These are phyloP conservation scores for Cyanoramphus novaezelandiae DNA, from an alignment of 2,113 vertebrate species.

Conservation along the genomic window DNA sequence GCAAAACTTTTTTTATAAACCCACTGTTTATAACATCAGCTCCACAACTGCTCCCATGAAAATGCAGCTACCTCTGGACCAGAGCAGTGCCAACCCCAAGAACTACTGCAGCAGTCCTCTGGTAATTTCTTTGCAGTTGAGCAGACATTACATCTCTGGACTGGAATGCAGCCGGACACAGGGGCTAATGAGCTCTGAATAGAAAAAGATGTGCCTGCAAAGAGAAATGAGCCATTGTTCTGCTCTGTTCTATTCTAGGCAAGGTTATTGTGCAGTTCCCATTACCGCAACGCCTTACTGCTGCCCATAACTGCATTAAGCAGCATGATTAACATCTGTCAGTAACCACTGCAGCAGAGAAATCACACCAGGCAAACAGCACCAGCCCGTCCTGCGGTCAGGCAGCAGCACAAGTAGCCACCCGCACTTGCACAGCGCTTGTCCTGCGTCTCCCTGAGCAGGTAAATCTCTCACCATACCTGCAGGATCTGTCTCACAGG, in stretches of 20 bases:
- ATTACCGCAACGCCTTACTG: not conserved
- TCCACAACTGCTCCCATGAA: not conserved
- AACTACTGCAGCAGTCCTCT: not conserved
- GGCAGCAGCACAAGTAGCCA: not conserved
- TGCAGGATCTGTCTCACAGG: not conserved
- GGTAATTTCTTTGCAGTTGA: not conserved
- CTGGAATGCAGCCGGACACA: not conserved
- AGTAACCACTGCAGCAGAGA: not conserved
- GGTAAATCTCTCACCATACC: not conserved
- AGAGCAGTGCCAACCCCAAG: not conserved
- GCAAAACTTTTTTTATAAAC: not conserved
- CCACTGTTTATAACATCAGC: not conserved
- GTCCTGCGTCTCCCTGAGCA: not conserved
- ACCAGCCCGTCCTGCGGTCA: not conserved
- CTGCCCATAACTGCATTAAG: not conserved
- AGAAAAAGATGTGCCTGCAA: slow-evolving; percentile 39
- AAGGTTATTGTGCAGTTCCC: not conserved
- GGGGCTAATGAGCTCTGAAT: slow-evolving; percentile 4
- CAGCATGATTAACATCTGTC: not conserved
- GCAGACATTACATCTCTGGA: not conserved
- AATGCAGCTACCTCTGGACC: not conserved
- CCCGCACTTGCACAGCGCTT: not conserved
- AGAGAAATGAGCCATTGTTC: slow-evolving; percentile 19
- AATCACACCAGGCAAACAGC: not conserved
- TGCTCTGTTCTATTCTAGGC: slow-evolving; percentile 15